Conservation (phyloP, 2,797 vertebrate genomes). For the Numenius phaeopus region DNA sequence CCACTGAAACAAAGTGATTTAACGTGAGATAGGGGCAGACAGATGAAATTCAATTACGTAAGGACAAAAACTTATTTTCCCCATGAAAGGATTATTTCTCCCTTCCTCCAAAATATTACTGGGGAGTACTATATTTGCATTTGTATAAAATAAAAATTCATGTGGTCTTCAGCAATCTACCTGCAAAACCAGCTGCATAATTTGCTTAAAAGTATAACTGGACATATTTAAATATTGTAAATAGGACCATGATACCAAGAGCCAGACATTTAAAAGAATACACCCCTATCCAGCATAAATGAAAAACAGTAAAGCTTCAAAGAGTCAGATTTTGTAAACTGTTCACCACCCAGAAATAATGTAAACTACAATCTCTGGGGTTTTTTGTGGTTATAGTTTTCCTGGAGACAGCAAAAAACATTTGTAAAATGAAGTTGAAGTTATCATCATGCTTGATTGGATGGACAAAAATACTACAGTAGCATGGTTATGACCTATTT, state of each 20-base stretch:
- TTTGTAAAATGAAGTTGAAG: neutral
- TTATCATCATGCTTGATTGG: neutral
- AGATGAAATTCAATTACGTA: neutral
- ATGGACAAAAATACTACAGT: neutral
- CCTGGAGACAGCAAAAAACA: neutral
- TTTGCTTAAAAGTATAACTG: neutral
- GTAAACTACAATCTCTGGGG: neutral
- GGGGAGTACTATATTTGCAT: neutral
- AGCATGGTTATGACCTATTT: neutral
- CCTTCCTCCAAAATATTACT: neutral
- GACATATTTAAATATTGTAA: neutral
- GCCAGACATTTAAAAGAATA: neutral
- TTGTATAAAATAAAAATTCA: neutral
- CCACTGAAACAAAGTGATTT: neutral
- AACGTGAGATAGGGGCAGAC: accelerated
- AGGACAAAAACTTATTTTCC: neutral
- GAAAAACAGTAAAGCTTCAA: neutral
- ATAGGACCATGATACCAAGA: neutral
- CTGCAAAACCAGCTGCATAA: neutral
- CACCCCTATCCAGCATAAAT: neutral
- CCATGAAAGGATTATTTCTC: neutral
- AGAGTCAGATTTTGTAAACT: neutral
- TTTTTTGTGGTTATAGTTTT: neutral
- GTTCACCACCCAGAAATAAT: neutral
- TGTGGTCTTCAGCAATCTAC: neutral